phyloP scores from a whole-genome alignment of 2,113 vertebrate genomes.

The Atractosteus spatula region DNA sequence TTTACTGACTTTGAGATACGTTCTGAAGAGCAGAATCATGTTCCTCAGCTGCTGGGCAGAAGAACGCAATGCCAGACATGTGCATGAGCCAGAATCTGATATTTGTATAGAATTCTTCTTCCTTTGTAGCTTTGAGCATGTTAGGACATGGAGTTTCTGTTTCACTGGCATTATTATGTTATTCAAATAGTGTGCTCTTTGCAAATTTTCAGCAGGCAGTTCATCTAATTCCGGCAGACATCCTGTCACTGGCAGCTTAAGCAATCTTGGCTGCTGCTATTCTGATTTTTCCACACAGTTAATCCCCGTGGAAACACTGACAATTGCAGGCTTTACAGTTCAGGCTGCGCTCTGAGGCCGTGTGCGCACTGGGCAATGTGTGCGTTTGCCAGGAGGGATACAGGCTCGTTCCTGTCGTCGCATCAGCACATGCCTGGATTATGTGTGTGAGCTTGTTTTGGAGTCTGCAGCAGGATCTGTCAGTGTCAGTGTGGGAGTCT shows the following conservation, averaged over 20 bases:
- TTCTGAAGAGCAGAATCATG: too few species aligned
- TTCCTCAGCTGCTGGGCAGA: neutral
- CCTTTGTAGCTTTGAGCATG: neutral
- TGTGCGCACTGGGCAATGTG: neutral
- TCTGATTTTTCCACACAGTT: slow-evolving; percentile 2
- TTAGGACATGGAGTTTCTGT: slow-evolving; percentile 3
- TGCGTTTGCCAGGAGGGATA: neutral
- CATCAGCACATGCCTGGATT: too few species aligned
- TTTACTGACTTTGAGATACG: too few species aligned
- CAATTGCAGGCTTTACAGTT: slow-evolving; percentile 18
- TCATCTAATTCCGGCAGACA: slow-evolving; percentile 12
- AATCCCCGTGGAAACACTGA: slow-evolving; percentile 19
- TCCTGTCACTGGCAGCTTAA: slow-evolving; percentile 14
- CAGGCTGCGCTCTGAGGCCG: neutral
- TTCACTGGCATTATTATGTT: slow-evolving; percentile 20
- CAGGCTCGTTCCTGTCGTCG: too few species aligned
- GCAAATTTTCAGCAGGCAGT: slow-evolving; percentile 11
- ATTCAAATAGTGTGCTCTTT: slow-evolving; percentile 12
- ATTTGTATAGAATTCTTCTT: neutral
- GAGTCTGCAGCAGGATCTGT: neutral
- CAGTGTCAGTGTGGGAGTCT: neutral
- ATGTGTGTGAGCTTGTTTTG: too few species aligned
- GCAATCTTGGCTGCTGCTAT: neutral
- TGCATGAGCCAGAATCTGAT: slow-evolving; percentile 7
- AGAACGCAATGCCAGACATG: neutral